Percentiles rank a stretch among this genome's conserved stretches.
Conservation (phyloP, 2,797 vertebrate genomes). For the Lophura swinhoii region DNA sequence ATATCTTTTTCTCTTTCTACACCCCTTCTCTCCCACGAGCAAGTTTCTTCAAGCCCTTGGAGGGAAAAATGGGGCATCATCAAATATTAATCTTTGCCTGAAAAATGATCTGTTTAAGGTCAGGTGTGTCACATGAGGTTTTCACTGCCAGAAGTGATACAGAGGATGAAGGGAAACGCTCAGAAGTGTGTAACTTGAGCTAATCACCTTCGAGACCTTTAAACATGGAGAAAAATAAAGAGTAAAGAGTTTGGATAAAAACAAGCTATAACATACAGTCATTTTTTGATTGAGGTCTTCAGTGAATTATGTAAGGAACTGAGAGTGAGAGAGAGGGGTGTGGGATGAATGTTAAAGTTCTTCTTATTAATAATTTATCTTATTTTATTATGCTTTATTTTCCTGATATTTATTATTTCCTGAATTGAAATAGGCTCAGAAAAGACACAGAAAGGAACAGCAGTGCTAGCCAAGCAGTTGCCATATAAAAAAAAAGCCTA, state of each 20-base stretch:
- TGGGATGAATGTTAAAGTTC: not conserved
- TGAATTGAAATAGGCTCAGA: not conserved
- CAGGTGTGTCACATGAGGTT: not conserved
- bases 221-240: not conserved
- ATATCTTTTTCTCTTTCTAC: not conserved
- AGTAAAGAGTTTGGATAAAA: not conserved
- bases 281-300: not conserved
- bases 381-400: not conserved
- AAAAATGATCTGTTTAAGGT: not conserved
- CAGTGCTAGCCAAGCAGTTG: not conserved
- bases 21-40: accelerated
- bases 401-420: not conserved
- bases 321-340: not conserved
- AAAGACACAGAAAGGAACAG: not conserved
- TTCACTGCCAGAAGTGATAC: not conserved
- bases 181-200: not conserved
- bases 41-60: not conserved
- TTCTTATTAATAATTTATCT: not conserved
- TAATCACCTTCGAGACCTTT: not conserved
- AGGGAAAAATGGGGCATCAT: not conserved
- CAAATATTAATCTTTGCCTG: not conserved
- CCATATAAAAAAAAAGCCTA: not conserved
- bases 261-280: not conserved
- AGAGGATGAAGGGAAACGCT: not conserved
- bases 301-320: not conserved